Base-by-base conservation (phyloP, 2,888 invertebrate species). In the Dysmachus trigonus region DNA sequence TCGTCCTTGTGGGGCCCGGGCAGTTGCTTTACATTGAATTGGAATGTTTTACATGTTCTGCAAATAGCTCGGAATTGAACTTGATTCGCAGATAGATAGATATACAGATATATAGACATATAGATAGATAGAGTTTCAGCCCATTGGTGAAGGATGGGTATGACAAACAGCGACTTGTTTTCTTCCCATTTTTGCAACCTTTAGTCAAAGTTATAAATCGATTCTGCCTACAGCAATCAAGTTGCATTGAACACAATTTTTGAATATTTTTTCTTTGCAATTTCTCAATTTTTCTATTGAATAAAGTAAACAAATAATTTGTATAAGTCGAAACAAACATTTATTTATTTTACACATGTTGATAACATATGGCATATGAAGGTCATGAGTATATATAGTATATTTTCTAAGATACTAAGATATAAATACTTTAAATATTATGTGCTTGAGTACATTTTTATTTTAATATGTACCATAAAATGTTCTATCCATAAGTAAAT, bases 21-120 rank as follows among this genome's bases (percentile, higher is more conserved):
- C 13, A 31, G 33, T 53, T 62, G 81, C 53, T 81, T 62, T 62
- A 77, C 77, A 77, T 62, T 62, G 81, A 81, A 53, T 62, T 51
- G 81, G 81, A 62, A 81, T 53, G 81, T 81, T 62, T 62, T 62
- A 33, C 81, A 81, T 81, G 81, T 81, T 81, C 81, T 53, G 81
- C 81, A 51, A 62, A 81, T 77, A 77, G 22, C 22, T n/a, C 22
- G 62, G 81, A 81, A 81, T 81, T 81, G 47, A 62, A 47, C 31
- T 27, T 27, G 47, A 41, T 77, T 77, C n/a, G 22, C 47, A 47
- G 62, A 62, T 27, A 10, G 10, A 18, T 18, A 6, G 51, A n/a
- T n/a, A n/a, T n/a, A n/a, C n/a, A n/a, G n/a, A n/a, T n/a, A n/a
- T n/a, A n/a, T n/a, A 47, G 62, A 62, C 10, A 10, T 1, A 18